phyloP scores from a whole-genome alignment of 2,113 vertebrate genomes.

The Spheniscus mendiculus region DNA sequence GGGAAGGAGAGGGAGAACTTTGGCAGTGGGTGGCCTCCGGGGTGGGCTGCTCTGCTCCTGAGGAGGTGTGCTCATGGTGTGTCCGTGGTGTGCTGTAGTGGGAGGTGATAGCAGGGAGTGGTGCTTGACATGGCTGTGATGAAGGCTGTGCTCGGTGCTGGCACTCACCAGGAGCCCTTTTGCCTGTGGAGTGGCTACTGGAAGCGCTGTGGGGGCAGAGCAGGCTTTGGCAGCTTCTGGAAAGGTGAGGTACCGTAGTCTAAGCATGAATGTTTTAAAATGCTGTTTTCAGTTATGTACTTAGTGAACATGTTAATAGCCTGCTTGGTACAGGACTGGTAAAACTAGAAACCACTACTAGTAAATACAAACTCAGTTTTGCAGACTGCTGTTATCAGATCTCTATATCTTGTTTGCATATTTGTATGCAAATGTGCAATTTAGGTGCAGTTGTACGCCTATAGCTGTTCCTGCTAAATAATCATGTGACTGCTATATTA shows the following conservation, averaged over 20 bases:
- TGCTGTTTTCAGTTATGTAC: not conserved
- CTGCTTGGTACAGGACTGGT: not conserved
- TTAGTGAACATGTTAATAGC: not conserved
- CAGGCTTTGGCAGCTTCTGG: not conserved
- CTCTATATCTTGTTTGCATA: too few relatives aligned
- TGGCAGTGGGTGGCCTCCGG: accelerated
- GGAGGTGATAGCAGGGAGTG: not conserved
- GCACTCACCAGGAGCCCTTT: accelerated
- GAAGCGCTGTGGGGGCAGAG: not conserved
- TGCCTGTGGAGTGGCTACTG: accelerated
- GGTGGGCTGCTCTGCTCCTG: too few relatives aligned
- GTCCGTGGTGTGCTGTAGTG: accelerated
- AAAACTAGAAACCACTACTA: not conserved
- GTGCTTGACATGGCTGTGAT: accelerated
- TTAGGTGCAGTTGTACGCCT: not conserved
- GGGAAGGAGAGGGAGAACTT: too few relatives aligned
- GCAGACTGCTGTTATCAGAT: not conserved
- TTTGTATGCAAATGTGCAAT: not conserved
- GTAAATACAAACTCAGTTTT: not conserved
- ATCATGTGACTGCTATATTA: not conserved
- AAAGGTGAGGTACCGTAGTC: too few relatives aligned
- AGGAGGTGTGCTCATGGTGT: accelerated
- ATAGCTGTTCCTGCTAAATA: not conserved
- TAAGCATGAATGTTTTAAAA: accelerated
- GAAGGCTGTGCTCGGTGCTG: accelerated